phyloP scores from a whole-genome alignment of 1,140 invertebrate species.

The Aphaenogaster rudis region DNA sequence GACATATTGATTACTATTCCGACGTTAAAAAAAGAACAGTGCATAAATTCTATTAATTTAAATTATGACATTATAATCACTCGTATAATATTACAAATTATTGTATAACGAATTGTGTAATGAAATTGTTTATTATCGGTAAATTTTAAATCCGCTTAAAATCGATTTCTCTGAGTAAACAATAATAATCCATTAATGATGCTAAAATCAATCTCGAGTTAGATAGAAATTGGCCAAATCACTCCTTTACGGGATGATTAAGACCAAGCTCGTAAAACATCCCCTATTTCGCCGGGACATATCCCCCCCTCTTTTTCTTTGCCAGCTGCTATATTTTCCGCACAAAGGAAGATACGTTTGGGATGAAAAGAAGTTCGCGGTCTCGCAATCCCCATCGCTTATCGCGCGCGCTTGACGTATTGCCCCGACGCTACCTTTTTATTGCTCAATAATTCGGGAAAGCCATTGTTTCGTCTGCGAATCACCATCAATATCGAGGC shows the following conservation, averaged over 20 bases:
- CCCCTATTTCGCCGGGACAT: background rate
- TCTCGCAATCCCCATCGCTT: background rate
- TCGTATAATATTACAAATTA: background rate
- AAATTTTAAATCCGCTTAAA: background rate
- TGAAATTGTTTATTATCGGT: background rate
- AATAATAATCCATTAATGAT: background rate
- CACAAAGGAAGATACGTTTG: slow-evolving; percentile 33
- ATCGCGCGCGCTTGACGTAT: slow-evolving; percentile 12
- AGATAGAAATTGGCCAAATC: background rate
- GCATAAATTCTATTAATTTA: background rate
- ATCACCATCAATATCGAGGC: slow-evolving; percentile 12
- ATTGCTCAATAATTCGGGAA: slow-evolving; percentile 40
- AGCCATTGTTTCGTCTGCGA: slow-evolving; percentile 25
- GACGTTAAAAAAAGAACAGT: background rate
- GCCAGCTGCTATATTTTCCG: slow-evolving; percentile 19
- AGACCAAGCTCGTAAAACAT: slow-evolving; percentile 32
- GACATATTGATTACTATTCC: background rate
- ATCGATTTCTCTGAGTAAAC: background rate
- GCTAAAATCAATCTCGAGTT: background rate
- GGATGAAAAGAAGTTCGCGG: slow-evolving; percentile 28
- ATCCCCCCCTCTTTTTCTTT: background rate
- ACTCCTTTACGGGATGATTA: slow-evolving; percentile 14
- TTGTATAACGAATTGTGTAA: background rate
- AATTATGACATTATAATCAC: background rate
- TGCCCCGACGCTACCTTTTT: slow-evolving; percentile 16